phyloP scores from a whole-genome alignment of 1,140 invertebrate species.

The Platyura marginata region DNA sequence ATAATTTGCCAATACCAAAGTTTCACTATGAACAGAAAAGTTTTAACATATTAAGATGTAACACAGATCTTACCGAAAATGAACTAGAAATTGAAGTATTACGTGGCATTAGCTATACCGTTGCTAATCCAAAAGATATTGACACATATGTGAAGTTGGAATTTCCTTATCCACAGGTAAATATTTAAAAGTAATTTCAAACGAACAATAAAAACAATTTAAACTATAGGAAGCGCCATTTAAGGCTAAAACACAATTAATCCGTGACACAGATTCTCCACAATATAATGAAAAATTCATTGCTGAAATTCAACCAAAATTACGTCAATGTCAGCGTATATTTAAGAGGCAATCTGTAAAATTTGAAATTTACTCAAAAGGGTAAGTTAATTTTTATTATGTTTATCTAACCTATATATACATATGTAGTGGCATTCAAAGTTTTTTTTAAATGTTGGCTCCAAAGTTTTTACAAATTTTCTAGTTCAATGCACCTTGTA shows the following conservation, averaged over 20 bases:
- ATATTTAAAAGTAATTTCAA: conserved; percentile 12
- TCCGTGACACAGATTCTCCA: conserved; percentile 77
- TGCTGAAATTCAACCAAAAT: conserved; percentile 60
- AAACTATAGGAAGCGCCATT: conserved; percentile 51
- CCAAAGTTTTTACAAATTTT: no score
- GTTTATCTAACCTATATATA: no score
- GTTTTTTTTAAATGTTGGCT: no score
- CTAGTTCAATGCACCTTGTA: no score
- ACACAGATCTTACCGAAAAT: conserved; percentile 79
- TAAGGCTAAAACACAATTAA: conserved; percentile 50
- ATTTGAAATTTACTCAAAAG: conserved; percentile 80
- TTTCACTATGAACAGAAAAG: conserved; percentile 86
- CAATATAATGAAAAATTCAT: conserved; percentile 66
- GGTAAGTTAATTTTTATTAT: no score
- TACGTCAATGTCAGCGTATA: conserved; percentile 58
- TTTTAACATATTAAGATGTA: conserved; percentile 83
- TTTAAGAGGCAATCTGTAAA: conserved; percentile 81
- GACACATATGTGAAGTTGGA: conserved; percentile 91
- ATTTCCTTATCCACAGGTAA: conserved; percentile 76
- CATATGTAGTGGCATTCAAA: no score
- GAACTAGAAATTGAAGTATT: conserved; percentile 77
- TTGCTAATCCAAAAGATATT: conserved; percentile 67
- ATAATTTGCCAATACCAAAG: conserved; percentile 40
- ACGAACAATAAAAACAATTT: not conserved
- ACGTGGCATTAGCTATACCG: conserved; percentile 74